Evolutionary conservation across 1,140 invertebrate species (phyloP).

Genomic region (Panulirus ornatus): DNA sequence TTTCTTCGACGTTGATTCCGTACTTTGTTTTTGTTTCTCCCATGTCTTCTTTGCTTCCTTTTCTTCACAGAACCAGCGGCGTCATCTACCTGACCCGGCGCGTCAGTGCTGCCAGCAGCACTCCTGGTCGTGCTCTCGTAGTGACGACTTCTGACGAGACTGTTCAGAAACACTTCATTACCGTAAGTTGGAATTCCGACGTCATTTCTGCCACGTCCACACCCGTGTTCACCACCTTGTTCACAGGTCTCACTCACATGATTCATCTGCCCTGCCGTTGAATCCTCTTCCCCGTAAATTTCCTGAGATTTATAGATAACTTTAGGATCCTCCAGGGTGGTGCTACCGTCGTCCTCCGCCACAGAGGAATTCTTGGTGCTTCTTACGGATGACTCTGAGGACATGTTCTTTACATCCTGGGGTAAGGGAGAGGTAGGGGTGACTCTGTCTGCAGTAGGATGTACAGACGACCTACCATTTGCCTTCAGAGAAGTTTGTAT

Average conservation of each 20-base stretch:
- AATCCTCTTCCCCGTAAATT: not conserved
- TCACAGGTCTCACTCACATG: too few species aligned
- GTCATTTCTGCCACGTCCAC: not conserved
- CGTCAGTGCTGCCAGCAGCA: not conserved
- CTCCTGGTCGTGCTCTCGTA: not conserved
- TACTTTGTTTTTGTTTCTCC: not conserved
- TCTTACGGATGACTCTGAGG: not conserved
- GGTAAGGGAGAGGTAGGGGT: not conserved
- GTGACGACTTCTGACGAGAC: not conserved
- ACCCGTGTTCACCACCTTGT: not conserved
- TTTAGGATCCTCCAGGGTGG: not conserved
- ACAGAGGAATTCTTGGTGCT: not conserved
- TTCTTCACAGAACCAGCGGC: not conserved
- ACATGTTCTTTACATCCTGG: not conserved
- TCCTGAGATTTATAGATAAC: not conserved
- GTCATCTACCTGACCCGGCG: not conserved
- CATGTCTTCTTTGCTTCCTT: not conserved
- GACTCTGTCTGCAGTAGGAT: not conserved
- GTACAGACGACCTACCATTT: not conserved
- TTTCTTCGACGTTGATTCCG: not conserved
- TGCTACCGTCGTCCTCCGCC: not conserved
- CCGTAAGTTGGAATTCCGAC: too few species aligned
- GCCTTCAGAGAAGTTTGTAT: not conserved
- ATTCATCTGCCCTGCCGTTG: not conserved
- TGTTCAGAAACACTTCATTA: not conserved